Conservation (phyloP, 2,113 vertebrate species). For the Origma solitaria region DNA sequence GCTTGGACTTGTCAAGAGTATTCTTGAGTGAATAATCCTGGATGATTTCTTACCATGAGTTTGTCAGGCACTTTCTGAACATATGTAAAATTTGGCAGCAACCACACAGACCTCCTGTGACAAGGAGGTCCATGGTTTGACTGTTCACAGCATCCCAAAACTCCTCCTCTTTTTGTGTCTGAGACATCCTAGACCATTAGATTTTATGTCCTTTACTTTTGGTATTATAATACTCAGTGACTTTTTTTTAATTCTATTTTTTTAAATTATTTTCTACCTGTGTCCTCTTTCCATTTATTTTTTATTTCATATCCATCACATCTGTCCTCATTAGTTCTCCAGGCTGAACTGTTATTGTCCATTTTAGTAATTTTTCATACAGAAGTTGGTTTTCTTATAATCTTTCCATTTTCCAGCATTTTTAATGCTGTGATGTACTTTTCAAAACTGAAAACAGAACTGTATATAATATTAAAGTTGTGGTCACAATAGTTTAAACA, state of each 20-base stretch:
- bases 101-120: neutral
- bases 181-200: neutral
- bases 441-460: neutral
- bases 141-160: neutral
- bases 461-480: neutral
- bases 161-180: neutral
- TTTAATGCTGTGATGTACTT: neutral
- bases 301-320: neutral
- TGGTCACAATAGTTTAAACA: neutral
- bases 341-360: neutral
- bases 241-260: neutral
- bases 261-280: neutral
- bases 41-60: neutral
- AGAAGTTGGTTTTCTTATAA: neutral
- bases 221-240: neutral
- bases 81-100: neutral
- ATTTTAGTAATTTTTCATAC: neutral
- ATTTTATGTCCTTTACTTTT: neutral
- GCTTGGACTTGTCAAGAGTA: neutral
- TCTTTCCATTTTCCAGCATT: neutral
- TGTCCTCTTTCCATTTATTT: neutral
- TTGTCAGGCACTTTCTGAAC: neutral
- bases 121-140: neutral
- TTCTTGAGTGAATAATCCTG: neutral
- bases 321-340: neutral